A percentile compares a stretch with the other conserved stretches of the same genome.
These are phyloP conservation scores for Achlya flavicornis DNA, from an alignment of 2,888 invertebrate species.

Conservation along the genomic window DNA sequence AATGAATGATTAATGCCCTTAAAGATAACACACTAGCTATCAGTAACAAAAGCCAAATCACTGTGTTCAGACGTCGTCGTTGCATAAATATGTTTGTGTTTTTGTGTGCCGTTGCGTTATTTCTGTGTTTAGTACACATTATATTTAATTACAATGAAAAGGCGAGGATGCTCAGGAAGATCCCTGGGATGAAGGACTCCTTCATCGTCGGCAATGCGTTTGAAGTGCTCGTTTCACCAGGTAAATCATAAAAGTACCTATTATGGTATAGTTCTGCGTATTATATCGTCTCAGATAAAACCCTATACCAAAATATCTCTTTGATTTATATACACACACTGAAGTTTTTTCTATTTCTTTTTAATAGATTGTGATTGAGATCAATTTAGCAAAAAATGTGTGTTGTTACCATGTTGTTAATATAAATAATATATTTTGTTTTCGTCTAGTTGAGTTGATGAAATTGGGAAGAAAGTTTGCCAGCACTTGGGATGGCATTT, in stretches of 20 bases:
- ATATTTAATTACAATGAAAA: conserved; percentile 47
- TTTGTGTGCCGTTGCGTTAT: conserved; percentile 28
- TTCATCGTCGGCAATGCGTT: conserved; percentile 52
- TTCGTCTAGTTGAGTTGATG: conserved; percentile 54
- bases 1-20: not conserved
- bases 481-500: conserved; percentile 47
- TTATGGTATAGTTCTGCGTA: too few relatives aligned
- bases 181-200: conserved; percentile 49
- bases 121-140: conserved; percentile 45
- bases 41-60: not conserved
- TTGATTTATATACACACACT: too few relatives aligned
- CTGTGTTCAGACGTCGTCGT: conserved; percentile 16
- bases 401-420: too few relatives aligned
- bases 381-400: too few relatives aligned
- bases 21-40: not conserved
- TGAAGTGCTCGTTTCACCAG: conserved; percentile 40
- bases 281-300: too few relatives aligned
- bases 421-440: conserved; percentile 10
- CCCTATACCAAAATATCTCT: too few relatives aligned
- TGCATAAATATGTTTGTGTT: conserved; percentile 38
- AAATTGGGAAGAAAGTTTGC: conserved; percentile 43
- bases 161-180: conserved; percentile 46
- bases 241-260: conserved; percentile 28
- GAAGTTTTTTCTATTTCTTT: too few relatives aligned
- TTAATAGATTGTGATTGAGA: too few relatives aligned